Evolutionary conservation across 2,113 vertebrate species (phyloP), one percentile per base, ranked within the genome.

Genomic region (Tamias sibiricus): DNA sequence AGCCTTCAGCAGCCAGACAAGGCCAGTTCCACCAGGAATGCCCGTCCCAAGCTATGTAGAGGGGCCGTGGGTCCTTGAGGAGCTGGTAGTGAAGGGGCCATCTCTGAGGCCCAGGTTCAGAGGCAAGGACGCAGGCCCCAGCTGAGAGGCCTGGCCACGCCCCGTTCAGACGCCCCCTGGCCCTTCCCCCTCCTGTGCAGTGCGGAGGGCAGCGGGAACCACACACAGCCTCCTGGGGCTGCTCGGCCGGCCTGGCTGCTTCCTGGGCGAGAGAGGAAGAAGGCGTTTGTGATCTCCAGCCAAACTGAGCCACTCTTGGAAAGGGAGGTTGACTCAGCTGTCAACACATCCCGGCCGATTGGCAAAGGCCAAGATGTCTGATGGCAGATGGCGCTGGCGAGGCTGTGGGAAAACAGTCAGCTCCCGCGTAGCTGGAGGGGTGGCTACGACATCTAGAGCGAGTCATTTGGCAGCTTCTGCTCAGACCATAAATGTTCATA

Each of bases 381-480:
- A 13, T 54, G 59, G 76, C 40, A 82, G 68, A 59, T n/a, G 2
- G 68, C 80, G 87, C 2, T 90, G 95, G 87, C 1, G 8, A 68
- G 76, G 92, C 85, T 79, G 42, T 8, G 42, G 75, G 42, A 69
- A 66, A 52, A 64, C 28, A 47, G 87, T 11, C 59, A 26, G 54
- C 42, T 87, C 47, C 54, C 79, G 30, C 49, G 69, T 30, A 22
- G 37, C 66, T 44, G 66, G 77, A 26, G n/a, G 66, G 66, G 57
- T 11, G 4, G 68, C 28, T 4, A 1, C 28, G 8, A 40, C 2
- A 30, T 22, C 66, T 35, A 2, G 1, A 9, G 47, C 42, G 17
- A 76, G 37, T 16, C 3, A 42, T 44, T 42, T 40, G 42, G 24
- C 77, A 47, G 26, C 83, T 28, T 76, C 69, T 68, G 42, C 22